These are phyloP conservation scores for Barypeithes pellucidus DNA, from an alignment of 2,888 invertebrate species.

Conservation along the genomic window DNA sequence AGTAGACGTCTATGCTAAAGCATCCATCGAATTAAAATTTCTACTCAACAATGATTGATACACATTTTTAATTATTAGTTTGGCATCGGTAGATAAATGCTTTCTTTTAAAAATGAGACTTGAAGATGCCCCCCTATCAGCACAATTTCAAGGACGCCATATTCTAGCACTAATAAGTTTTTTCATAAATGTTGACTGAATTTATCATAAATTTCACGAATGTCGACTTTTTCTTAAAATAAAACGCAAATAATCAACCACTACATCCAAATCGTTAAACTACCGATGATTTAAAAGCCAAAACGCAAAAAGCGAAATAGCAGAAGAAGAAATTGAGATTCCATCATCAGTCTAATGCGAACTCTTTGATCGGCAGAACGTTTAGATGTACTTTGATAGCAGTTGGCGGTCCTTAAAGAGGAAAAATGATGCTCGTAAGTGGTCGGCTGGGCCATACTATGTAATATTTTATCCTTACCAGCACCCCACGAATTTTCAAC, in stretches of 20 bases:
- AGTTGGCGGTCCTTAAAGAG: conserved; percentile 14
- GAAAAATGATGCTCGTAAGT: conserved; percentile 23
- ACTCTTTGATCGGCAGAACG: conserved; percentile 11
- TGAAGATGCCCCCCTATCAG: too few relatives aligned
- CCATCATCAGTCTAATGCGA: conserved; percentile 23
- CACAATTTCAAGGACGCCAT: too few relatives aligned
- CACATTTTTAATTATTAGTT: too few relatives aligned
- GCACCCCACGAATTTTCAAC: too few relatives aligned
- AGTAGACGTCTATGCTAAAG: too few relatives aligned
- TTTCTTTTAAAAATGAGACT: too few relatives aligned
- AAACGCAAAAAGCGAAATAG: conserved; percentile 17
- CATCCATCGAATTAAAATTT: too few relatives aligned
- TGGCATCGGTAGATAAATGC: too few relatives aligned
- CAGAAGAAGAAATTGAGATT: conserved; percentile 13
- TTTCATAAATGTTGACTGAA: too few relatives aligned
- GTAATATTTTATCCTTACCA: background rate
- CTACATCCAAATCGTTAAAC: background rate
- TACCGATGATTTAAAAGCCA: background rate
- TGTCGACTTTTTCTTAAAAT: background rate
- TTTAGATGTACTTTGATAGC: conserved; percentile 11
- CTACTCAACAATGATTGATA: too few relatives aligned
- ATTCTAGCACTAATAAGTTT: too few relatives aligned
- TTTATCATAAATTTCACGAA: background rate
- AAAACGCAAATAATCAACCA: background rate
- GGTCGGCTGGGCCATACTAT: background rate